A percentile compares a stretch with the other conserved stretches of the same genome.
Evolutionary conservation across 2,888 invertebrate genomes (phyloP).

Genomic region (Lithophane leautieri): DNA sequence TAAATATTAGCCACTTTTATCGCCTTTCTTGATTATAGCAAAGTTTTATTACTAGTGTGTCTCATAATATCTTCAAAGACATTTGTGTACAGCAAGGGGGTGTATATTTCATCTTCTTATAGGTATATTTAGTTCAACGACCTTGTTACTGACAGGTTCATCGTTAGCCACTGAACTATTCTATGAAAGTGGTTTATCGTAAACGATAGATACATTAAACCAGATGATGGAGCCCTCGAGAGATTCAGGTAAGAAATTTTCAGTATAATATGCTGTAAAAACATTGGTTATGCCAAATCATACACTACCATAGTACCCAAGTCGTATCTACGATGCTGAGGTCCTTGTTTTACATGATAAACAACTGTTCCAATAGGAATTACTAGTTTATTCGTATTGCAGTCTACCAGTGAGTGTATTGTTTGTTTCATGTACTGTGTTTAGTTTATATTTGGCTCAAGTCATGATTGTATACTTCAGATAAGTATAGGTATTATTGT

Average conservation of each 20-base stretch:
- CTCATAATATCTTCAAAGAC: conserved; percentile 68
- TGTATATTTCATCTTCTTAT: conserved; percentile 79
- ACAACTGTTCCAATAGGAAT: conserved; percentile 55
- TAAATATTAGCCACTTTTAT: conserved; percentile 47
- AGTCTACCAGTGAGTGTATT: conserved; percentile 7
- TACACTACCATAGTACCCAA: conserved; percentile 6
- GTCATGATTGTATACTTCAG: conserved; percentile 22
- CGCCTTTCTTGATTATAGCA: conserved; percentile 52
- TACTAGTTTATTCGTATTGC: conserved; percentile 4
- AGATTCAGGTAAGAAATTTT: conserved; percentile 83
- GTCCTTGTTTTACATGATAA: conserved; percentile 59
- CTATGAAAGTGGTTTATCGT: conserved; percentile 86
- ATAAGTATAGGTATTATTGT: conserved; percentile 33
- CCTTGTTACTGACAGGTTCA: conserved; percentile 91
- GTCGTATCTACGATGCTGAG: conserved; percentile 12
- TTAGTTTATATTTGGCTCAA: conserved; percentile 32
- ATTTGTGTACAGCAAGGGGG: conserved; percentile 73
- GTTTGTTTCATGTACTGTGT: conserved; percentile 19
- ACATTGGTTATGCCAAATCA: conserved; percentile 40
- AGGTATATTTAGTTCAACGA: conserved; percentile 91
- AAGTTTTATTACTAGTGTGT: conserved; percentile 65
- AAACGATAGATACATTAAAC: conserved; percentile 79
- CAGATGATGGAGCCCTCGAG: conserved; percentile 88
- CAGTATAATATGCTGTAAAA: conserved; percentile 7
- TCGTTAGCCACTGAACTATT: conserved; percentile 87